Base-by-base conservation (phyloP, 2,113 vertebrate genomes). In the Syngnathus typhle region DNA sequence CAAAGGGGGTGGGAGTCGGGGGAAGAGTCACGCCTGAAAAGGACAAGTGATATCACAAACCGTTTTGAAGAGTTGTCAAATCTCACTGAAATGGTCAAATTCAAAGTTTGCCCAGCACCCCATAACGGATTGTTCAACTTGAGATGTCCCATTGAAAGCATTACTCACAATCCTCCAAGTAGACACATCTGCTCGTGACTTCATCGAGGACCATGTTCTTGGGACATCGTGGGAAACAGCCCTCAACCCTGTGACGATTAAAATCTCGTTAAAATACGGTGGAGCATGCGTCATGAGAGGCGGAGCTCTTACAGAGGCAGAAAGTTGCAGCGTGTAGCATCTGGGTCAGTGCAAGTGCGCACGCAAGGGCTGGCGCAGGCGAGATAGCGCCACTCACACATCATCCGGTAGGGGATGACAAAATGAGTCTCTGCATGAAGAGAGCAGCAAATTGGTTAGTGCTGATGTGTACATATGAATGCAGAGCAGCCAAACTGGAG, bases 311-410 rank as follows among this genome's bases (percentile, higher is more conserved):
- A 99, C 96, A 85, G 93, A 59, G 96, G 95, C 81, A 99, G 91
- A 85, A 98, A 96, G 84, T 88, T 92, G 87, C 97, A 99, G 0
- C 88, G 89, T 47, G 83, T 84, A 64, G 94, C 96, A 78, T 93
- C 90, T 21, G 92, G 95, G 78, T 98, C 96, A 68, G 82, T 91
- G 68, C 97, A 99, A 0, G 95, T 95, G 85, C 92, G 95, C 76
- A 98, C 89, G 86, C 96, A 99, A 9, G 95, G 94, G 72, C 88
- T 95, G 32, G 94, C 86, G 81, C 96, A 99, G 65, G 94, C 81
- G 66, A 96, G 93, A 23, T 97, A 98, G 82, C 92, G 91, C 96
- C 96, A 99, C 83, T 99, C 97, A 76, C 95, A 98, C 93, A 95
- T 95, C 85, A 94, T 93, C 69, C 97, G 93, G 13, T 96, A 97